Evolutionary conservation across 2,888 invertebrate species (phyloP).

Genomic region (Eutolmus rufibarbis): DNA sequence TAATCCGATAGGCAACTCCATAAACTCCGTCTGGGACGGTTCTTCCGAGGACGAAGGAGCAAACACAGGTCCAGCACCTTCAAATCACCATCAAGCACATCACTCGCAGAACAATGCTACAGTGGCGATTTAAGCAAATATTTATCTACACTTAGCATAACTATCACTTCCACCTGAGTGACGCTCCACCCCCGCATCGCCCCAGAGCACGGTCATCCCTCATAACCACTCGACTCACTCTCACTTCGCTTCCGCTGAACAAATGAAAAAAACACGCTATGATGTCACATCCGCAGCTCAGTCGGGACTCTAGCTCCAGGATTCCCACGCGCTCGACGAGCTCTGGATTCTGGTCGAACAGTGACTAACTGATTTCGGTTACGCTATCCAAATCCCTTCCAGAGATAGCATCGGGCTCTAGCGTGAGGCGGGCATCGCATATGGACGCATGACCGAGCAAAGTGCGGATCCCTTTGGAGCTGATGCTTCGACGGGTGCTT

Average conservation of each 20-base stretch:
- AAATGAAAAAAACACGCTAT: not conserved
- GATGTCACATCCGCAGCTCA: not conserved
- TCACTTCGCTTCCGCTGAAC: not conserved
- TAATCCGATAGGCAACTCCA: conserved; percentile 29
- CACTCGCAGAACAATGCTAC: not conserved
- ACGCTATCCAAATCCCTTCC: not conserved
- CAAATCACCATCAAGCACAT: not conserved
- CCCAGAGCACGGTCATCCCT: not conserved
- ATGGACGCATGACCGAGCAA: conserved; percentile 16
- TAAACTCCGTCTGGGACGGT: conserved; percentile 29
- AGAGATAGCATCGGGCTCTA: not conserved
- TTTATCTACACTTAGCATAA: conserved; percentile 22
- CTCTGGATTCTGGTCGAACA: conserved; percentile 10
- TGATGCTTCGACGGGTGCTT: not conserved
- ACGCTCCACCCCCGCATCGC: not conserved
- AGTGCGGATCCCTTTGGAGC: not conserved
- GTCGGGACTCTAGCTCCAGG: not conserved
- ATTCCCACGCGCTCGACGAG: conserved; percentile 11
- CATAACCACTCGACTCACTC: conserved; percentile 16
- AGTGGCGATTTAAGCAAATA: conserved; percentile 8
- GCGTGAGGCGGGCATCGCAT: conserved; percentile 1
- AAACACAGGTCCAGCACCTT: not conserved
- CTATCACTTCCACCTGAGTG: conserved; percentile 31
- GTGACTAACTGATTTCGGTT: conserved; percentile 29
- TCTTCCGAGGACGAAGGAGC: not conserved